A percentile compares a stretch with the other conserved stretches of the same genome.
Conservation (phyloP, 1,140 invertebrate genomes). For the Camponotus pennsylvanicus region DNA sequence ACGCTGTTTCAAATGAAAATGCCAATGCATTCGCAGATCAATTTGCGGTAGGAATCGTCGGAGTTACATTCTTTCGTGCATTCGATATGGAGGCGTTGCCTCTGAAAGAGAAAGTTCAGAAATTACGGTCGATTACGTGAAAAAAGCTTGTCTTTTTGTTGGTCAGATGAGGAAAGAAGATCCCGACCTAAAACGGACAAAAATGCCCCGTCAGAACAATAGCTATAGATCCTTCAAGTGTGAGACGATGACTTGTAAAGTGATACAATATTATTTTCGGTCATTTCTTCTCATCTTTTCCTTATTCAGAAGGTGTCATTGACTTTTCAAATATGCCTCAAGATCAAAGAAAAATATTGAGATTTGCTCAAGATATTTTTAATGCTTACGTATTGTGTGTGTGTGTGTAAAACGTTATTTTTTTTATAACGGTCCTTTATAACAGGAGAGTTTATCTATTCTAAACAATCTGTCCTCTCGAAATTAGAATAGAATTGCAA, state of each 20-base stretch:
- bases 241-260: background rate
- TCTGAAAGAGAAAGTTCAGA: slow-evolving; percentile 53
- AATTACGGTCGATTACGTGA: slow-evolving; percentile 42
- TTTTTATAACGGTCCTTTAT: background rate
- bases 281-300: background rate
- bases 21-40: slow-evolving; percentile 41
- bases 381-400: no score
- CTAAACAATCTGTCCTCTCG: background rate
- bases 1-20: slow-evolving; percentile 23
- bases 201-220: background rate
- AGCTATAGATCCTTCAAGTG: background rate
- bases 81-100: slow-evolving; percentile 33
- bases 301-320: background rate
- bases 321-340: background rate
- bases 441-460: slow-evolving; percentile 48
- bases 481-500: slow-evolving; percentile 4
- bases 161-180: slow-evolving; percentile 17
- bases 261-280: background rate
- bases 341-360: no score
- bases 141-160: slow-evolving; percentile 21
- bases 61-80: slow-evolving; percentile 32
- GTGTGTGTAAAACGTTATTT: no score
- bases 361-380: no score
- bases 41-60: slow-evolving; percentile 36
- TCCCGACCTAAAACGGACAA: slow-evolving; percentile 21